Evolutionary conservation across 2,888 invertebrate species (phyloP), one percentile per base, ranked within the genome.

Genomic region (Pterostichus madidus): DNA sequence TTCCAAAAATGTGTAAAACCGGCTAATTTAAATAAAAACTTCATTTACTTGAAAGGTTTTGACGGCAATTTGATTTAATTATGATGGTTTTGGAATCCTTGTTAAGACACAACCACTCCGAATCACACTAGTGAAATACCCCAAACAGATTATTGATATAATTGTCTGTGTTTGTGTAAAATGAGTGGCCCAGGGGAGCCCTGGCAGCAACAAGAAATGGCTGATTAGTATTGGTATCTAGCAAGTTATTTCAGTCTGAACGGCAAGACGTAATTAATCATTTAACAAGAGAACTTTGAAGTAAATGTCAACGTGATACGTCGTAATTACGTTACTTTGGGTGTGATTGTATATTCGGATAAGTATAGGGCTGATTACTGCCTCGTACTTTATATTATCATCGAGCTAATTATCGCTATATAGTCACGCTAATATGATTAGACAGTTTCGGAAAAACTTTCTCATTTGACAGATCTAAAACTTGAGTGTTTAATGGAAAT

Each of bases 251-350:
- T 71, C 13, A 64, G 39, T 44, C 13, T 7, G 31, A 35, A 32
- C 39, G 53, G 56, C 77, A 71, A 49, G 46, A 68, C 17, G 64
- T 68, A 52, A 80, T 64, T 68, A 64, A 80, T 68, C 80, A 80
- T 68, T 80, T 49, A 80, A 39, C 68, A 79, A 46, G 79, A 64
- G 59, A 61, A 61, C 79, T 68, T 80, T 71, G 80, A 80, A 79
- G 64, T 68, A 35, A 56, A n/a, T 49, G 79, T 79, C 49, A 61
- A 68, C 80, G 46, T 53, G 80, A 68, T 49, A 44, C 79, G 75
- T 75, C 75, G 61, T 75, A 81, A 81, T 81, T 81, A 77, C 59
- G 52, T 75, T 75, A 39, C 71, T 71, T 39, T 39, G 35, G 11
- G 32, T 81, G 24, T 75, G 35, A 35, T 73, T 80, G 56, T 80